Evolutionary conservation across 1,140 invertebrate genomes (phyloP).

Genomic region (Cherax destructor): DNA sequence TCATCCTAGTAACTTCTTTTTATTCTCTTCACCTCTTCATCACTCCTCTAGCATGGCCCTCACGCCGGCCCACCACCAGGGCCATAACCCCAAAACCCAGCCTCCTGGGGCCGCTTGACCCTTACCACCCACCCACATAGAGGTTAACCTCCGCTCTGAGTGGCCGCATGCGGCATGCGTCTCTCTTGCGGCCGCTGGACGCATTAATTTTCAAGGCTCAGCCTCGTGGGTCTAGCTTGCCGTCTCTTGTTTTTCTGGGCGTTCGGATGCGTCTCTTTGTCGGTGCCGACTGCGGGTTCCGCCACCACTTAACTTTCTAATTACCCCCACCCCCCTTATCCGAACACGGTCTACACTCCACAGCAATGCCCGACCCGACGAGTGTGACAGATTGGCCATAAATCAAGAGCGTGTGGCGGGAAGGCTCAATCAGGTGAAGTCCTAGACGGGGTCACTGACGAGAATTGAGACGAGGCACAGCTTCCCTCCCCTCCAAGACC

Average conservation of each 20-base stretch:
- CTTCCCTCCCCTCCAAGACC: neutral
- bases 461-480: conserved; percentile 23
- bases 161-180: conserved; percentile 20
- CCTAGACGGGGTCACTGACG: neutral
- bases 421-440: neutral
- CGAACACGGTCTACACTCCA: conserved; percentile 5
- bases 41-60: conserved; percentile 54
- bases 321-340: neutral
- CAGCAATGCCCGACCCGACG: neutral
- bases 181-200: conserved; percentile 35
- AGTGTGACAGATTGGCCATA: conserved; percentile 28
- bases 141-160: conserved; percentile 5
- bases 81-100: neutral
- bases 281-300: neutral
- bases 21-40: conserved; percentile 62
- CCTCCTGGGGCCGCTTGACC: neutral
- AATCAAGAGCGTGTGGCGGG: neutral
- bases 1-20: conserved; percentile 57
- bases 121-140: conserved; percentile 9
- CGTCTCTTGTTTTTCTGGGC: conserved; percentile 48
- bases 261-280: conserved; percentile 30
- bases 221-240: neutral
- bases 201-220: conserved; percentile 63
- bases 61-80: conserved; percentile 23
- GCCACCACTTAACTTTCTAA: neutral